Conservation (phyloP, 2,888 invertebrate species). For the Phyllotreta striolata region DNA sequence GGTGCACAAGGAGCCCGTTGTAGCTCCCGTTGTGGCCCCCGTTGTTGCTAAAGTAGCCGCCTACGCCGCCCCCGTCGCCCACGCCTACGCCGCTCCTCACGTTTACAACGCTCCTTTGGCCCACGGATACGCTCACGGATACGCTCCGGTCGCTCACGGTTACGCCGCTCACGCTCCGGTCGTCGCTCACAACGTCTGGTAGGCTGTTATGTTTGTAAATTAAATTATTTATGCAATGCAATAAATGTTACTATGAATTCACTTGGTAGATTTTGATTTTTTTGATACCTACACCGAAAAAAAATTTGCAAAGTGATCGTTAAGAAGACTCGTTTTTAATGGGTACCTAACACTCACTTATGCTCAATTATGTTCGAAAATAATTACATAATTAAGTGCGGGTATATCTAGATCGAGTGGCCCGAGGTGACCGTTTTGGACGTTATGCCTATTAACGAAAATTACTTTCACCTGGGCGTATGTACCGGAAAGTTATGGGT, state of each 20-base stretch:
- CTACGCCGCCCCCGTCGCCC: constrained; percentile 36
- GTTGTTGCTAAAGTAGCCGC: constrained; percentile 41
- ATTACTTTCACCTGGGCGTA: background rate
- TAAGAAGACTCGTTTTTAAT: too few relatives aligned
- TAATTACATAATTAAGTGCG: too few relatives aligned
- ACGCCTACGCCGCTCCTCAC: constrained; percentile 32
- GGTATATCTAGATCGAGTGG: too few relatives aligned
- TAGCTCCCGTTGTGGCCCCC: constrained; percentile 46
- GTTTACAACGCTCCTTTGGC: constrained; percentile 31
- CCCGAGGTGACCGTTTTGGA: too few relatives aligned
- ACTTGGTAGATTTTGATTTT: too few relatives aligned
- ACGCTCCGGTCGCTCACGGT: constrained; percentile 34
- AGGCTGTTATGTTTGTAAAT: constrained; percentile 14
- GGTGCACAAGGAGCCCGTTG: constrained; percentile 62
- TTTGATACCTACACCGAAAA: too few relatives aligned
- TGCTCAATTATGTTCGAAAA: too few relatives aligned
- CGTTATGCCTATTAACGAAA: too few relatives aligned
- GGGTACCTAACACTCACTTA: too few relatives aligned
- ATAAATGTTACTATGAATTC: background rate
- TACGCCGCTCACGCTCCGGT: constrained; percentile 38
- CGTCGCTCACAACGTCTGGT: constrained; percentile 21
- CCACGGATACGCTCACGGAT: constrained; percentile 24
- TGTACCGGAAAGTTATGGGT: constrained; percentile 5
- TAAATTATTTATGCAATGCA: constrained; percentile 13
- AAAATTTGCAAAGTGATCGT: too few relatives aligned